Base-by-base conservation (phyloP, 2,113 vertebrate genomes). In the Elachura formosa region DNA sequence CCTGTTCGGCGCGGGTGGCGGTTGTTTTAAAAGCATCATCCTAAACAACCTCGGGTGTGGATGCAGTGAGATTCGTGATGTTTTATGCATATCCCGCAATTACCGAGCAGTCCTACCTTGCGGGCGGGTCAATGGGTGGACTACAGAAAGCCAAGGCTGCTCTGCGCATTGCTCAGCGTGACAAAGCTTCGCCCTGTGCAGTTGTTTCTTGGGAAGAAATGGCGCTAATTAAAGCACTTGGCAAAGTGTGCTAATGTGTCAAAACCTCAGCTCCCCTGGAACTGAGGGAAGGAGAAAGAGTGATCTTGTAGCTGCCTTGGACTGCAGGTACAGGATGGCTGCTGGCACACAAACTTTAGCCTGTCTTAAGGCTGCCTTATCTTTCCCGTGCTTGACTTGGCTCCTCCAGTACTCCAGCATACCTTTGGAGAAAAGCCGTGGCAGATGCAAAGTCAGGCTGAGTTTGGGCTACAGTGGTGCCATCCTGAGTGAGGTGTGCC, bases 41-140 rank as follows among this genome's bases (percentile, higher is more conserved):
- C 7, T 16, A 2, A 55, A 4, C 24, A 12, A 22, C 43, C 56
- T 25, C 18, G 5, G 28, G 20, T n/a, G 6, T 38, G 43, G 31
- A 2, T 8, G 18, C 4, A 21, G 46, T 10, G 49, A 55, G 40
- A 6, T 38, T 23, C 1, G 3, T 5, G 41, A n/a, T 3, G 40
- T 4, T 72, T 43, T 34, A 2, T 24, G 28, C 24, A 0, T 13
- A 5, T 41, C 21, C 21, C 38, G 0, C 24, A 7, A 0, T 40
- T n/a, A 24, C 2, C 0, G 21, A 56, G 73, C 2, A 6, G 18
- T 16, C 1, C 2, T 24, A 0, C 31, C 13, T 14, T n/a, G 8
- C 22, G 41, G 75, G 20, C 11, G 4, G 38, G 29, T 41, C 56
- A 54, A 15, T 24, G 14, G 49, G 26, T 24, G 54, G 36, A 13